A percentile compares a stretch with the other conserved stretches of the same genome.
phyloP scores from a whole-genome alignment of 1,140 invertebrate genomes.

The Apis laboriosa region DNA sequence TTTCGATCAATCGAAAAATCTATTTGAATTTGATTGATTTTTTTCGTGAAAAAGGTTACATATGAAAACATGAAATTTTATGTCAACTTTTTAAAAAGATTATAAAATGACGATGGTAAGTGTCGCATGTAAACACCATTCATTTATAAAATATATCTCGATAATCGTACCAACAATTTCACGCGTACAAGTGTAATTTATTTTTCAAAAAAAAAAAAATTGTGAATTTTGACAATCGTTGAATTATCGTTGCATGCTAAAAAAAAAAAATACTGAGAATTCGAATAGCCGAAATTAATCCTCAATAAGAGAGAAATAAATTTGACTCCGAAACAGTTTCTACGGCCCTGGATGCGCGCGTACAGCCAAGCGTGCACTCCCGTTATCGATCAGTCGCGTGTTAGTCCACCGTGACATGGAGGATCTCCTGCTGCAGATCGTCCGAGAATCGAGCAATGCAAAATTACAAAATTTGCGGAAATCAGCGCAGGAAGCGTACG shows the following conservation, averaged over 20 bases:
- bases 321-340: neutral
- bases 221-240: neutral
- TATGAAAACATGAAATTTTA: neutral
- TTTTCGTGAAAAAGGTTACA: neutral
- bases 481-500: slow-evolving; percentile 90
- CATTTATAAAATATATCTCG: neutral
- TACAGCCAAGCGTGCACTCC: slow-evolving; percentile 54
- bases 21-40: neutral
- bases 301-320: neutral
- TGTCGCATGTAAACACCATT: too few species aligned
- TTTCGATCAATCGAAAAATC: neutral
- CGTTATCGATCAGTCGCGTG: slow-evolving; percentile 77
- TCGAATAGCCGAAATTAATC: neutral
- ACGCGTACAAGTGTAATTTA: neutral
- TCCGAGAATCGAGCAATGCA: slow-evolving; percentile 88
- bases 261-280: neutral
- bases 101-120: neutral
- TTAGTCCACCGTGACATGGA: slow-evolving; percentile 84
- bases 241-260: neutral
- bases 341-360: slow-evolving; percentile 56
- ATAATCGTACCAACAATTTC: neutral
- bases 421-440: slow-evolving; percentile 89
- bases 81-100: neutral
- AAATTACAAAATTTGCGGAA: slow-evolving; percentile 87
- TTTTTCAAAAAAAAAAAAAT: neutral